Base-by-base conservation (phyloP, 2,113 vertebrate species). In the Ranitomeya imitator region DNA sequence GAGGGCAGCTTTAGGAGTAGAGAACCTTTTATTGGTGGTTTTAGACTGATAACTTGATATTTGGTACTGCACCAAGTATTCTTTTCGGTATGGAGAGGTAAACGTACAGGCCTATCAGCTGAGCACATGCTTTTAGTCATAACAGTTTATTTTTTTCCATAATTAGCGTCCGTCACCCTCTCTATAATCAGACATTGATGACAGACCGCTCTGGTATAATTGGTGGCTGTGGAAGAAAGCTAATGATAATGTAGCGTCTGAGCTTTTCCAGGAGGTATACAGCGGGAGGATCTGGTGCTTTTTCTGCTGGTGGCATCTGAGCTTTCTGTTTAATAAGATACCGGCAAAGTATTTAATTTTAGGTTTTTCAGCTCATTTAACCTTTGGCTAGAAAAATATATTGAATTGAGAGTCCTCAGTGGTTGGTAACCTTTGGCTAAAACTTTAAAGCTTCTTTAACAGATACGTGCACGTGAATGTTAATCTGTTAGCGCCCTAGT, bases 341-440 rank as follows among this genome's bases (percentile, higher is more conserved):
- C 18, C 21, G 7, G 14, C 23, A 7, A 83, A 83, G 80, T 83
- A 65, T 83, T 83, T 83, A 83, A 67, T 83, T 83, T 83, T n/a
- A n/a, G 11, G 52, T 67, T 82, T 45, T 83, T 83, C 45, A 83
- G 80, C 61, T 83, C 60, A n/a, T 83, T 83, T 83, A 83, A 83
- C 80, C 80, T 67, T 65, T 65, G 80, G 31, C 60, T 51, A 37
- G n/a, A n/a, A n/a, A n/a, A n/a, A n/a, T n/a, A n/a, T n/a, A n/a
- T n/a, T n/a, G n/a, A n/a, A n/a, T n/a, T n/a, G n/a, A n/a, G n/a
- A n/a, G n/a, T n/a, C n/a, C n/a, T n/a, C n/a, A n/a, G n/a, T n/a
- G n/a, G n/a, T n/a, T n/a, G n/a, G n/a, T 83, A 83, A 83, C 80
- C 80, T 67, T 65, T 65, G 80, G 31, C 60, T 51, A 37, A n/a